Evolutionary conservation across 1,140 invertebrate species (phyloP).

Genomic region (Paraescarpia echinospica): DNA sequence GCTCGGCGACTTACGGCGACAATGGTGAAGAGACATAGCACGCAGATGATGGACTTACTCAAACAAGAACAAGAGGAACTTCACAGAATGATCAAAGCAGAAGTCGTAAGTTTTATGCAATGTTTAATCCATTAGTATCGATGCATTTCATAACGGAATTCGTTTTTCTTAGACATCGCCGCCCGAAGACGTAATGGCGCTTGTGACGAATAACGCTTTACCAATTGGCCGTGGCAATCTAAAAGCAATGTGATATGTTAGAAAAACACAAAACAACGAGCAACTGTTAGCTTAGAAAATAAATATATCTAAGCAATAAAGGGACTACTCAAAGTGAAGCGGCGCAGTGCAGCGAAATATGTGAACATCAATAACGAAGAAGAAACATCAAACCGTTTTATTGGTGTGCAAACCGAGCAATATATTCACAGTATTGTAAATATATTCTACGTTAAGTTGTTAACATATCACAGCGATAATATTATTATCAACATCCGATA

Average conservation of each 20-base stretch:
- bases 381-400: too few relatives aligned
- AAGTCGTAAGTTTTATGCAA: constrained; percentile 29
- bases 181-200: not conserved
- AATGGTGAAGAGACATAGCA: constrained; percentile 52
- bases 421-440: too few relatives aligned
- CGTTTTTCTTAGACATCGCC: not conserved
- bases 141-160: not conserved
- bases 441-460: too few relatives aligned
- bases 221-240: not conserved
- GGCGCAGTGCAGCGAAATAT: too few relatives aligned
- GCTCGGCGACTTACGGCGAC: constrained; percentile 50
- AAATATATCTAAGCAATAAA: not conserved
- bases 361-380: too few relatives aligned
- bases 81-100: constrained; percentile 27
- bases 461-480: not conserved
- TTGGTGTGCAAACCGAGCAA: too few relatives aligned
- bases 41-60: constrained; percentile 53
- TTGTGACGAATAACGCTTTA: not conserved
- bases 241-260: too few relatives aligned
- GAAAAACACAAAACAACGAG: not conserved
- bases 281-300: not conserved
- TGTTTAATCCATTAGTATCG: not conserved
- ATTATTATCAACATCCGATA: not conserved
- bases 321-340: too few relatives aligned
- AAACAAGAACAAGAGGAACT: constrained; percentile 48